Base-by-base conservation (phyloP, 2,888 invertebrate species). In the Sylvicola cinctus region DNA sequence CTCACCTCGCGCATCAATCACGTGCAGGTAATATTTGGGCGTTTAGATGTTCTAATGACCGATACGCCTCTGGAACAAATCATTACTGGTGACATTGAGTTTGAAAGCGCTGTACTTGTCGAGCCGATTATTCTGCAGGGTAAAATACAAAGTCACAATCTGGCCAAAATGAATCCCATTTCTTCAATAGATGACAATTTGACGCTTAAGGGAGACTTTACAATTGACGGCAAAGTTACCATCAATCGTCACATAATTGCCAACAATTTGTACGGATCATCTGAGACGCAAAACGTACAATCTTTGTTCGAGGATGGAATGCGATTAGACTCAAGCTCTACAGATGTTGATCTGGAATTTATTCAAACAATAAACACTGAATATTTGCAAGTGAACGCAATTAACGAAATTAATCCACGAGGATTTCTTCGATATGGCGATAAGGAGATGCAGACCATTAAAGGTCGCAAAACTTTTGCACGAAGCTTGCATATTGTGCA, bases 401-500 rank as follows among this genome's bases (percentile, higher is more conserved):
- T 68, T 35, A 66, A 61, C 40, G 52, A 51, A 2, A 42, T 60
- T 10, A 54, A 61, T 40, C 42, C 63, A 10, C 44, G 50, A 17
- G 46, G 53, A 16, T 58, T 62, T 43, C 49, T 66, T 3, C 49
- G 52, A 34, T 51, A 54, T 14, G 57, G 61, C 40, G 44, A 43
- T 2, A 45, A 56, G 3, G 49, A 55, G 13, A 40, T 54, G 17
- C 59, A 63, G 45, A 41, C 54, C 8, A 52, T 72, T 32, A 51
- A 53, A 16, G 68, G 66, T 6, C 42, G 41, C 28, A 71, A 70
- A 45, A 46, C 43, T 3, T 60, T 67, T 40, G 43, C 45, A 3
- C 46, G 49, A 13, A 53, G 61, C 44, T 42, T 70, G 10, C 42
- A 46, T 34, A 54, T 68, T 5, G 45, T 44, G 13, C 54, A 59